phyloP scores from a whole-genome alignment of 2,888 invertebrate species.

The Andrena minutula region DNA sequence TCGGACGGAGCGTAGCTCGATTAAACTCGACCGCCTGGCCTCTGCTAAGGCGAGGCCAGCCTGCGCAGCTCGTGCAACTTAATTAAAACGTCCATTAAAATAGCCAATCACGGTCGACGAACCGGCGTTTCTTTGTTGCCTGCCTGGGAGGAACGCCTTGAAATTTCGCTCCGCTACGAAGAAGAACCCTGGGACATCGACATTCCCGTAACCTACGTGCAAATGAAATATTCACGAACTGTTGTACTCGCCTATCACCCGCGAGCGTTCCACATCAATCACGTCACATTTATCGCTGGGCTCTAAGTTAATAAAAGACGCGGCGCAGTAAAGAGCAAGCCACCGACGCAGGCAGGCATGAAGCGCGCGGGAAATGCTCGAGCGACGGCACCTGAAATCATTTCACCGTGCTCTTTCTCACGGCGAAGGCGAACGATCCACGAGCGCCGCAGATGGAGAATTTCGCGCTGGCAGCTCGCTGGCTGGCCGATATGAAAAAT shows the following conservation, averaged over 20 bases:
- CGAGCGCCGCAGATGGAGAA: neutral
- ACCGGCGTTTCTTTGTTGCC: slow-evolving; percentile 36
- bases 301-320: no score
- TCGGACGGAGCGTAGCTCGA: slow-evolving; percentile 50
- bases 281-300: no score
- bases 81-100: slow-evolving; percentile 81
- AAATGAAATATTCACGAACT: no score
- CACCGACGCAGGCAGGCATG: no score
- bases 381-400: neutral
- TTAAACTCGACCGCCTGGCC: slow-evolving; percentile 52
- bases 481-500: slow-evolving; percentile 5
- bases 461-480: neutral
- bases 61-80: slow-evolving; percentile 71
- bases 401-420: neutral
- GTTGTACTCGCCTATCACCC: no score
- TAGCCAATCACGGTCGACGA: slow-evolving; percentile 80
- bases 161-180: slow-evolving; percentile 4
- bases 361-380: neutral
- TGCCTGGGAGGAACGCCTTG: slow-evolving; percentile 24
- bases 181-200: no score
- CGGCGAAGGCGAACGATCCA: neutral
- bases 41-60: slow-evolving; percentile 72
- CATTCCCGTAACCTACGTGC: no score
- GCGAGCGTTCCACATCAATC: no score
- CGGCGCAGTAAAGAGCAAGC: no score